Percentiles rank a stretch among this genome's conserved stretches.
phyloP scores from a whole-genome alignment of 2,113 vertebrate species.

The Craseonycteris thonglongyai region DNA sequence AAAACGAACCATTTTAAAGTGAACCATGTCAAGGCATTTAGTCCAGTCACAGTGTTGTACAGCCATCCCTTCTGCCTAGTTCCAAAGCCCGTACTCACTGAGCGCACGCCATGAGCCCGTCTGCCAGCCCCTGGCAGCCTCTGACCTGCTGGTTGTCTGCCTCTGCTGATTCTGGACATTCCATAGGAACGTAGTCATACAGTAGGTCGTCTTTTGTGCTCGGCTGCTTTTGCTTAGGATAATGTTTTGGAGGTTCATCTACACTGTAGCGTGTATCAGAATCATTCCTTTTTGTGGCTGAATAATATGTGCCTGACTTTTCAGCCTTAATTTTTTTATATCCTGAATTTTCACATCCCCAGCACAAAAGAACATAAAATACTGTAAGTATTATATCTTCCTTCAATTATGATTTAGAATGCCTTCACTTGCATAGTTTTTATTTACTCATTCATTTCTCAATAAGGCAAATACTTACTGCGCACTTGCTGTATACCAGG shows the following conservation, averaged over 20 bases:
- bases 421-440: not conserved
- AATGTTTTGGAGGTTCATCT: not conserved
- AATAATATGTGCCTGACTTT: not conserved
- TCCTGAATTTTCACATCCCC: not conserved
- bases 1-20: not conserved
- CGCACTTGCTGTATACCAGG: not conserved
- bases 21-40: not conserved
- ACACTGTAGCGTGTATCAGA: not conserved
- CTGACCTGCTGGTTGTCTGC: not conserved
- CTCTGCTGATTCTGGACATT: not conserved
- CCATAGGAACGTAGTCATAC: not conserved
- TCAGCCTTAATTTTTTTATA: not conserved
- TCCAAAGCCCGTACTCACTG: not conserved
- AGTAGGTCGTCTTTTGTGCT: not conserved
- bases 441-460: not conserved
- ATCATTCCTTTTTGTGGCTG: not conserved
- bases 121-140: not conserved
- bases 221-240: not conserved
- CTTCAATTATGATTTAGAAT: not conserved
- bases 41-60: not conserved
- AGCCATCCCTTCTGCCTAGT: not conserved
- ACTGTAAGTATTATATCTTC: not conserved
- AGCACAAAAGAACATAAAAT: not conserved
- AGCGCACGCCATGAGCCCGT: not conserved
- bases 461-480: not conserved